These are phyloP conservation scores for Ophion ventricosus DNA, from an alignment of 2,888 invertebrate genomes.

Conservation along the genomic window DNA sequence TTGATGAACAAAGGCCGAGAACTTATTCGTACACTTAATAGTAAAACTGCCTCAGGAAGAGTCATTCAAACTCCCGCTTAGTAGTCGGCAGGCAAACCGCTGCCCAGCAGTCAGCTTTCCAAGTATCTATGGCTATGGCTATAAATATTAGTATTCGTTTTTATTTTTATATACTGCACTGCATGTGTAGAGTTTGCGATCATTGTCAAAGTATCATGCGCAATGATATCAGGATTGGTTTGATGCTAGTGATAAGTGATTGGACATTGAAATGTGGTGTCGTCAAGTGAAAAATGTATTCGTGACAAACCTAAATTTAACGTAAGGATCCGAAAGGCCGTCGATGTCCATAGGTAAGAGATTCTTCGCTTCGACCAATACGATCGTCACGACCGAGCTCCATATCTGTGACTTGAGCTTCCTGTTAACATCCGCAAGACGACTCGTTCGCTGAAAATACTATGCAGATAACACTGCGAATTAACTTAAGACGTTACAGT, in stretches of 20 bases:
- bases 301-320: slow-evolving; percentile 93
- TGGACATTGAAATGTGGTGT: neutral
- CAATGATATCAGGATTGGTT: neutral
- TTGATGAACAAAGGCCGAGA: too few species aligned
- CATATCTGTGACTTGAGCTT: slow-evolving; percentile 97
- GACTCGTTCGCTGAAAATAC: slow-evolving; percentile 92
- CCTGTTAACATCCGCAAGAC: slow-evolving; percentile 91
- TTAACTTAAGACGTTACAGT: slow-evolving; percentile 64
- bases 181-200: neutral
- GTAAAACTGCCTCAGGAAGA: too few species aligned
- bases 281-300: neutral
- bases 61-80: too few species aligned
- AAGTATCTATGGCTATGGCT: neutral
- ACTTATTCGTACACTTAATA: too few species aligned
- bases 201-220: neutral
- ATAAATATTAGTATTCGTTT: neutral
- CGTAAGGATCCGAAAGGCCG: slow-evolving; percentile 95
- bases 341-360: slow-evolving; percentile 94
- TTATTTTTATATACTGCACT: neutral
- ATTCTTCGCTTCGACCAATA: slow-evolving; percentile 97
- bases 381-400: slow-evolving; percentile 98
- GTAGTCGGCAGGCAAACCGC: too few species aligned
- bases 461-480: slow-evolving; percentile 80
- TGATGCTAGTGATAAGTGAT: neutral
- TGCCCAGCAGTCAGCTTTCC: neutral